Evolutionary conservation across 2,888 invertebrate species (phyloP).

Genomic region (Halictus quadricinctus): DNA sequence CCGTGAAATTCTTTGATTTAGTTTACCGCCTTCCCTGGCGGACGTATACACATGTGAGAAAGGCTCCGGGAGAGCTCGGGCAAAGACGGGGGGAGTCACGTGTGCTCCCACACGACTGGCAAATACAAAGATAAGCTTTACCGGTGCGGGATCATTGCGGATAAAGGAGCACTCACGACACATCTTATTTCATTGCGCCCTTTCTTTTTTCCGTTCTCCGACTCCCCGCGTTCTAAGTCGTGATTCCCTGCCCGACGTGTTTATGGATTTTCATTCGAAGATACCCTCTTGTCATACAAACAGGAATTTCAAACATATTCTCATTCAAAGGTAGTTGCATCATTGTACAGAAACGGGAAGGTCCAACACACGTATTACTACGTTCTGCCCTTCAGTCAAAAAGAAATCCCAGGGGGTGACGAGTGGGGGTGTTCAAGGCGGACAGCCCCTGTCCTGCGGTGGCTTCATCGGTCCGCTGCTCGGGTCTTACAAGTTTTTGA

Average conservation of each 20-base stretch:
- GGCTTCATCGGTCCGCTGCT: no score
- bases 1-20: constrained; percentile 74
- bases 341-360: no score
- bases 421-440: no score
- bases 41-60: constrained; percentile 21
- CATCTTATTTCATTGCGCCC: constrained; percentile 71
- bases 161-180: constrained; percentile 70
- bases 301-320: not conserved
- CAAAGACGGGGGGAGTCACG: constrained; percentile 5
- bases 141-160: constrained; percentile 64
- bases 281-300: not conserved
- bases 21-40: constrained; percentile 60
- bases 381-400: no score
- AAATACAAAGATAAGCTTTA: constrained; percentile 70
- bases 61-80: not conserved
- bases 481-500: not conserved
- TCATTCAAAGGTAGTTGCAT: no score
- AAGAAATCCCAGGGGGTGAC: no score
- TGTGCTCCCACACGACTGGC: constrained; percentile 45
- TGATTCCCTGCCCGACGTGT: constrained; percentile 44
- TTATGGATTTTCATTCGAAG: constrained; percentile 28
- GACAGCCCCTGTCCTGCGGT: no score
- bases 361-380: no score
- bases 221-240: constrained; percentile 46
- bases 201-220: constrained; percentile 30